phyloP scores from a whole-genome alignment of 1,140 invertebrate genomes.

The Tenebrio molitor region DNA sequence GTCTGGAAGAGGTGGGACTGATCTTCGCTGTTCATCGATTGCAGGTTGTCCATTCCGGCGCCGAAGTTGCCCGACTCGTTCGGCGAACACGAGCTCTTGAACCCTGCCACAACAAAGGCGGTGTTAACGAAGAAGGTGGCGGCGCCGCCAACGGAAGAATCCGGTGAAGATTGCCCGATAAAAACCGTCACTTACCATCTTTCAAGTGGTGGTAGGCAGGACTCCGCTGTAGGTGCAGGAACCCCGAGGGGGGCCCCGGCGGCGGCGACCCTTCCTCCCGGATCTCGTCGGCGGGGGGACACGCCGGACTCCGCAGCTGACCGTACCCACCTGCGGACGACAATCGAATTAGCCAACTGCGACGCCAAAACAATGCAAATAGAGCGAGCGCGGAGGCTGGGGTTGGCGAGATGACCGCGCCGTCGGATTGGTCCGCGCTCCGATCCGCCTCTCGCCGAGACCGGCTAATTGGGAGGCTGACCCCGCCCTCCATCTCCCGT shows the following conservation, averaged over 20 bases:
- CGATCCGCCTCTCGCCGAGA: conserved; percentile 52
- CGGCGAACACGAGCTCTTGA: conserved; percentile 61
- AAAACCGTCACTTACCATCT: too few species aligned
- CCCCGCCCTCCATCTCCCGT: conserved; percentile 49
- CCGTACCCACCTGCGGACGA: conserved; percentile 69
- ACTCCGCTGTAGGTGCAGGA: conserved; percentile 61
- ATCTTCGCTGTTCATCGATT: conserved; percentile 57
- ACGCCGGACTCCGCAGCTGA: conserved; percentile 70
- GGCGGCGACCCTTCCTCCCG: conserved; percentile 69
- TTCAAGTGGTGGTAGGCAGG: conserved; percentile 64
- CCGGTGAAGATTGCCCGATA: too few species aligned
- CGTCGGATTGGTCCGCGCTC: conserved; percentile 49
- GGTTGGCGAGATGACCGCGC: conserved; percentile 31
- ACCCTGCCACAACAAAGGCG: too few species aligned
- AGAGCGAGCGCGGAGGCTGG: conserved; percentile 37
- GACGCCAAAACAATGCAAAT: conserved; percentile 28
- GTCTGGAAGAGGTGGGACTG: conserved; percentile 63
- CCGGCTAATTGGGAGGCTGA: conserved; percentile 53
- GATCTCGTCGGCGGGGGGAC: conserved; percentile 67
- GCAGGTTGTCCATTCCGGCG: conserved; percentile 55
- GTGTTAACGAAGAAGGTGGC: too few species aligned
- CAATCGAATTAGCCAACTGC: conserved; percentile 32
- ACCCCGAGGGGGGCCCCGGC: conserved; percentile 57
- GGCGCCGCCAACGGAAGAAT: too few species aligned
- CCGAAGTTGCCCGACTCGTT: conserved; percentile 56